These are phyloP conservation scores for Fregata magnificens DNA, from an alignment of 2,113 vertebrate genomes.

Conservation along the genomic window DNA sequence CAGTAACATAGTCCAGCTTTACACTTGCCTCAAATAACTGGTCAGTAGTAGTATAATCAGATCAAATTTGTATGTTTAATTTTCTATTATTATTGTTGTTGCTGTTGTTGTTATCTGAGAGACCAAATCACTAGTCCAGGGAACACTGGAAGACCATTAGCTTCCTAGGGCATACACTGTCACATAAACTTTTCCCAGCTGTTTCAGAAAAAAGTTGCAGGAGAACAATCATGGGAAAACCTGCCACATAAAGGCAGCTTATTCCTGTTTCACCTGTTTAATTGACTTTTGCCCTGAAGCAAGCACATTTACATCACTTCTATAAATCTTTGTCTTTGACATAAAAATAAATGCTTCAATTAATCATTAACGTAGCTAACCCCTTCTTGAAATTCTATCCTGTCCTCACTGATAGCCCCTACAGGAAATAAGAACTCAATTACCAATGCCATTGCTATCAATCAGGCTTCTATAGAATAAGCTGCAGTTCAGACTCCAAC, in stretches of 20 bases:
- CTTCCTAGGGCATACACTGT: neutral
- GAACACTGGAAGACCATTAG: neutral
- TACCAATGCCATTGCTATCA: neutral
- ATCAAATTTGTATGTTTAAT: neutral
- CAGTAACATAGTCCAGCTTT: neutral
- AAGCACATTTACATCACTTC: neutral
- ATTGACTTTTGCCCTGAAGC: neutral
- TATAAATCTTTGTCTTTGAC: neutral
- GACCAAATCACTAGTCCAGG: neutral
- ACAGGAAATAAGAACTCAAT: conserved; percentile 1
- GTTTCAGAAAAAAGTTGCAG: neutral
- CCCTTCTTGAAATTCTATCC: neutral
- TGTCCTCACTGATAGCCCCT: neutral
- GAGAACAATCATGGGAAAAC: neutral
- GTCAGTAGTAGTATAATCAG: neutral
- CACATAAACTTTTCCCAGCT: neutral
- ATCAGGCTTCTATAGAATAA: neutral
- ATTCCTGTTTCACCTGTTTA: neutral
- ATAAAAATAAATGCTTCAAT: neutral
- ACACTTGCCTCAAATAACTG: neutral
- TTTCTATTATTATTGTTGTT: neutral
- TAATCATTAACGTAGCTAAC: neutral
- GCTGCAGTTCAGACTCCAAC: neutral
- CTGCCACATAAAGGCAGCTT: neutral
- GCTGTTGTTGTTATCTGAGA: neutral